These are phyloP conservation scores for Sceliomorpha sp. DNA, from an alignment of 2,888 invertebrate species.

Conservation along the genomic window DNA sequence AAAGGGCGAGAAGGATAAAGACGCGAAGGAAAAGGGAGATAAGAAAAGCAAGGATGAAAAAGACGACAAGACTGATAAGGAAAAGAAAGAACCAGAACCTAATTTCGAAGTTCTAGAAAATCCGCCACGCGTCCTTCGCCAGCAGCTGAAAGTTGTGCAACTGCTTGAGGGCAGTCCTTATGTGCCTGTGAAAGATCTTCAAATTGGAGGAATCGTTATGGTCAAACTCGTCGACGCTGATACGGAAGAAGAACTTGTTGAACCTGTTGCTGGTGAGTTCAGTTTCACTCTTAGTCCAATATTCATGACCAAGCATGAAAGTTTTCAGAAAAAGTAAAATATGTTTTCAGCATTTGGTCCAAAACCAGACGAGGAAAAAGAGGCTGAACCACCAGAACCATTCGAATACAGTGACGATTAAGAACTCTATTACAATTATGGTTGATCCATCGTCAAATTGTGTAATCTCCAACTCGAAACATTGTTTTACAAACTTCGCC, in stretches of 20 bases:
- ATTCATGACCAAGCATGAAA: no score
- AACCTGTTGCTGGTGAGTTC: slow-evolving; percentile 88
- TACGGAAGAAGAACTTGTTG: slow-evolving; percentile 91
- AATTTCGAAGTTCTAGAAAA: slow-evolving; percentile 95
- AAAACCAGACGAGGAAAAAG: slow-evolving; percentile 96
- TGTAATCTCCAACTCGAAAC: no score
- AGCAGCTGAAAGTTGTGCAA: slow-evolving; percentile 90
- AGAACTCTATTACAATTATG: no score
- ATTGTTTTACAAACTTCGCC: no score
- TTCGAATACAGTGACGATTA: slow-evolving; percentile 96
- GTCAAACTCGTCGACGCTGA: slow-evolving; percentile 91
- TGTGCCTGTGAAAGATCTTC: slow-evolving; percentile 93
- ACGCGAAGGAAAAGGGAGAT: slow-evolving; percentile 78
- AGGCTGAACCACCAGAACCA: slow-evolving; percentile 98
- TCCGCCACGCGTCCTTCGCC: slow-evolving; percentile 96
- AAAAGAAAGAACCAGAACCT: slow-evolving; percentile 94
- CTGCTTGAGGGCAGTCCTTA: slow-evolving; percentile 91
- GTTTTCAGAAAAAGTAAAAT: no score
- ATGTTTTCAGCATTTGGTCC: slow-evolving; percentile 89
- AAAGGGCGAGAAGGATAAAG: slow-evolving; percentile 76
- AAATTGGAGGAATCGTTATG: slow-evolving; percentile 98
- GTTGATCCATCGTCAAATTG: slow-evolving; percentile 7
- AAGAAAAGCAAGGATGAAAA: slow-evolving; percentile 80
- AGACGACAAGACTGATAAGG: slow-evolving; percentile 81
- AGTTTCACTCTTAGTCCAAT: background rate